Evolutionary conservation across 2,888 invertebrate species (phyloP), one percentile per base, ranked within the genome.

Genomic region (Aporophyla nigra): DNA sequence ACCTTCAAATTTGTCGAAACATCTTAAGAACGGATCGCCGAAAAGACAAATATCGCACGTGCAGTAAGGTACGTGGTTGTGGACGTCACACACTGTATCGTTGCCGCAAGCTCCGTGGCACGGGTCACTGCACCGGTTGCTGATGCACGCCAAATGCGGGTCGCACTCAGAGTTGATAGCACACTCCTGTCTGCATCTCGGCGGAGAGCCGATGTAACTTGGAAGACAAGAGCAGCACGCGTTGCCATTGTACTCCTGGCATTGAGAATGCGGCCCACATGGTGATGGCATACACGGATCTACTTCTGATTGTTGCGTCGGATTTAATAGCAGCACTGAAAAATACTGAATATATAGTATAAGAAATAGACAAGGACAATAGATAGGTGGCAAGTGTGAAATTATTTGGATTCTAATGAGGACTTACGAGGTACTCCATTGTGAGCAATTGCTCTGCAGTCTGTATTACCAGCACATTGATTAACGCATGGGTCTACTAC

Each of bases 91-190:
- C 66, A 97, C 97, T 2, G 98, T 98, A 91, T 98, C 98, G 86
- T 97, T 97, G 19, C 98, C 98, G 91, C 98, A 98, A 6, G 97
- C 97, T 81, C 98, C 98, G 12, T 98, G 98, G 87, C 98, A 98
- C 10, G 98, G 98, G 93, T 98, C 98, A 63, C 94, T 92, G 89
- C 98, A 98, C 91, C 97, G 98, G 86, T 97, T 97, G 86, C 97
- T 97, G 43, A 98, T 97, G 88, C 98, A 98, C 14, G 98, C 98
- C 86, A 95, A 97, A 77, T 97, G 96, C 5, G 98, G 97, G 10
- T 97, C 95, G 91, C 98, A 98, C 90, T 98, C 98, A 0, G 98
- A 97, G 93, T 98, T 98, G 5, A 98, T 92, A 1, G 97, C 96
- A 92, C 98, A 98, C 93, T 98, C 98, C 4, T 98, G 98, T 83